These are phyloP conservation scores for Fragum fragum DNA, from an alignment of 2,888 invertebrate species.

Conservation along the genomic window DNA sequence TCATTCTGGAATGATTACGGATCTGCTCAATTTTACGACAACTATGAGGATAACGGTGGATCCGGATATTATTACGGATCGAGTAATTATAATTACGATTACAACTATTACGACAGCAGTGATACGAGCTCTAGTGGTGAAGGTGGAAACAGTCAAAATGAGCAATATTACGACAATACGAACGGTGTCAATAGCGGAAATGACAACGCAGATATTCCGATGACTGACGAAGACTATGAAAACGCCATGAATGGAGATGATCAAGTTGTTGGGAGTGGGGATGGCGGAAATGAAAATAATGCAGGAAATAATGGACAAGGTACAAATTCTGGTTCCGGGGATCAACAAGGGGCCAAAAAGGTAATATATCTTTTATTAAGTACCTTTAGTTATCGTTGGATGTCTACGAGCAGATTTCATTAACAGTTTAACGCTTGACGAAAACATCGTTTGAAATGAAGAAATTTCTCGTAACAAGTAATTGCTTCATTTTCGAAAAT, in stretches of 20 bases:
- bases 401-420: no score
- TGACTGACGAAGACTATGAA: neutral
- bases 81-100: neutral
- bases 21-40: conserved; percentile 5
- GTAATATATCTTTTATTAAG: no score
- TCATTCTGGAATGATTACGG: neutral
- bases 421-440: no score
- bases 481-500: no score
- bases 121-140: neutral
- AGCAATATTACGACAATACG: neutral
- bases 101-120: neutral
- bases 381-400: no score
- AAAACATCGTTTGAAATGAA: no score
- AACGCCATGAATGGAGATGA: neutral
- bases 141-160: neutral
- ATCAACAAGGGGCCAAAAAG: neutral
- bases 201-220: neutral
- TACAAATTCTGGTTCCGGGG: neutral
- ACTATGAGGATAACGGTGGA: neutral
- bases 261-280: neutral
- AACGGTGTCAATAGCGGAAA: neutral
- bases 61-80: neutral
- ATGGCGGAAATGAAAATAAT: neutral
- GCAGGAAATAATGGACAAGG: neutral
- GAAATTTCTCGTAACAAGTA: no score